Percentiles rank a stretch among this genome's conserved stretches.
Conservation (phyloP, 2,888 invertebrate genomes). For the Leptopterna dolabrata region DNA sequence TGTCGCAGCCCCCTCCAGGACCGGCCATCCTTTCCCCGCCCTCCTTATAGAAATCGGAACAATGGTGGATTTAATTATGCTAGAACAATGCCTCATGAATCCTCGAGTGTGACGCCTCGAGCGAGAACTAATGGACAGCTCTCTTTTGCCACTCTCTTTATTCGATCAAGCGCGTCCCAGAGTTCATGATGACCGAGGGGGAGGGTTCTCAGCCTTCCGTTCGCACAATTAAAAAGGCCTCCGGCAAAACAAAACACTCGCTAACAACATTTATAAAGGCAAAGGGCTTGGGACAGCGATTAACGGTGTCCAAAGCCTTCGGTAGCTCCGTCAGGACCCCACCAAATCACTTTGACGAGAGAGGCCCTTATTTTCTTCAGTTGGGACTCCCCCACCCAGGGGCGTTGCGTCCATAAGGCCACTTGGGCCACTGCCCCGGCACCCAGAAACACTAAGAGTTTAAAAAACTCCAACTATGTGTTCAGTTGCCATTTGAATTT, state of each 20-base stretch:
- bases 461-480: no score
- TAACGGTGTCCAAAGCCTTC: slow-evolving; percentile 13
- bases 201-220: neutral
- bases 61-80: slow-evolving; percentile 55
- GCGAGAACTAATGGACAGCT: slow-evolving; percentile 54
- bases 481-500: no score
- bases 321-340: no score
- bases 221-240: slow-evolving; percentile 27
- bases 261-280: slow-evolving; percentile 28
- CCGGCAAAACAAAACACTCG: neutral
- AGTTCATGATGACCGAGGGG: neutral
- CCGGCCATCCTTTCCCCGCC: slow-evolving; percentile 10
- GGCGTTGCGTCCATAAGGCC: no score
- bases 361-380: no score
- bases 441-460: no score
- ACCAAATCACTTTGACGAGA: no score
- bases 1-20: neutral
- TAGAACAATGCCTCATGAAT: slow-evolving; percentile 54
- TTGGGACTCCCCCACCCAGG: no score
- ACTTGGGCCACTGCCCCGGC: no score
- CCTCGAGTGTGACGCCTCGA: slow-evolving; percentile 42
- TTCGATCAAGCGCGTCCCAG: neutral
- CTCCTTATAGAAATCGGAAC: slow-evolving; percentile 45
- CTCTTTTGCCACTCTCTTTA: slow-evolving; percentile 44
- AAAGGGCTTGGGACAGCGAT: slow-evolving; percentile 8